These are phyloP conservation scores for Characodon lateralis DNA, from an alignment of 2,797 vertebrate genomes.

Conservation along the genomic window DNA sequence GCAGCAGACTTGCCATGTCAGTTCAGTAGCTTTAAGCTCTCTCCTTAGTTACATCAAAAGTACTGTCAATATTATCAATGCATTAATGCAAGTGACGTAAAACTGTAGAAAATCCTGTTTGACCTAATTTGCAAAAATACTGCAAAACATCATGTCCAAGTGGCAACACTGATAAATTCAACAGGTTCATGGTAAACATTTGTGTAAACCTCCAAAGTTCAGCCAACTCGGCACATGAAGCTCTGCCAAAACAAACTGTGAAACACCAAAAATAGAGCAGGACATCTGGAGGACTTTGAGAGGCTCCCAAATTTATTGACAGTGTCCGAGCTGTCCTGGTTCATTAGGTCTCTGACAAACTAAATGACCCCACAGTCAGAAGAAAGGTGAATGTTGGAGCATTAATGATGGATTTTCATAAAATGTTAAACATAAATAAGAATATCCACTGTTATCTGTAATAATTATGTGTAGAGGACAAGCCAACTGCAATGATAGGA, in stretches of 20 bases:
- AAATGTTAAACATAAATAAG: neutral
- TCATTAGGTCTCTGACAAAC: conserved; percentile 42
- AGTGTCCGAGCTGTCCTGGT: conserved; percentile 34
- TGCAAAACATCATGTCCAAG: conserved; percentile 21
- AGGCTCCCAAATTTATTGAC: conserved; percentile 42
- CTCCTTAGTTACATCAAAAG: neutral
- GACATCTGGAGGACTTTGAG: conserved; percentile 41
- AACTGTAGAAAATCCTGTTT: conserved; percentile 12
- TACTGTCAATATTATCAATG: neutral
- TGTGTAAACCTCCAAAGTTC: conserved; percentile 62
- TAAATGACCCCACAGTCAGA: conserved; percentile 43
- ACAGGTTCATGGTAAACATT: conserved; percentile 41
- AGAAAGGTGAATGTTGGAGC: conserved; percentile 25
- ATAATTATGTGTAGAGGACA: neutral
- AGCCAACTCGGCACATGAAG: conserved; percentile 42
- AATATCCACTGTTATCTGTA: neutral
- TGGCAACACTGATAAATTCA: conserved; percentile 36
- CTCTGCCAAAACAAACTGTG: conserved; percentile 55
- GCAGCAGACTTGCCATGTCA: neutral
- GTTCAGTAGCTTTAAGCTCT: conserved; percentile 3
- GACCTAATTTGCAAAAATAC: conserved; percentile 30
- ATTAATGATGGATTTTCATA: neutral
- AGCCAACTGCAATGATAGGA: neutral
- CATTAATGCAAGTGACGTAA: neutral
- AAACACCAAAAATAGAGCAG: conserved; percentile 74